Percentiles rank a stretch among this genome's conserved stretches.
Conservation (phyloP, 2,888 invertebrate species). For the Incurvaria masculella region DNA sequence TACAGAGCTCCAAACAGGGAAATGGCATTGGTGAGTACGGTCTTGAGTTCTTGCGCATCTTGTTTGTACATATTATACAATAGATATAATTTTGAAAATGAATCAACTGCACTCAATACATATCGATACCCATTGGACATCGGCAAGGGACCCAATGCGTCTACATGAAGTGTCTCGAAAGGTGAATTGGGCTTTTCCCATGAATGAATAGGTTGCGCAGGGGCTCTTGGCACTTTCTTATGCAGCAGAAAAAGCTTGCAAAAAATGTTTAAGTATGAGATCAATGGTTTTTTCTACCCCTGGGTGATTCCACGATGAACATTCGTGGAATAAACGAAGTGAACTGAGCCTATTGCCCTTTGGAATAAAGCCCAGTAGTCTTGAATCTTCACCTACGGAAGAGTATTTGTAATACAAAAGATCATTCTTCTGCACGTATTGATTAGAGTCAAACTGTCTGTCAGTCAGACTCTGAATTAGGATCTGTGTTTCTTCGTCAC, state of each 20-base stretch:
- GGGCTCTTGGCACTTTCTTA: conserved; percentile 12
- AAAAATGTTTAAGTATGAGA: conserved; percentile 16
- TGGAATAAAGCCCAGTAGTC: conserved; percentile 17
- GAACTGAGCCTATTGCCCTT: conserved; percentile 20
- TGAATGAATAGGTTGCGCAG: conserved; percentile 12
- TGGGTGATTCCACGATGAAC: too few species aligned
- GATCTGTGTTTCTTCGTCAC: conserved; percentile 16
- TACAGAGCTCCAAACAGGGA: conserved; percentile 17
- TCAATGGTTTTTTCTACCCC: conserved; percentile 13
- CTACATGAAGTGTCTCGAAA: conserved; percentile 16
- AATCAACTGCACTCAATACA: conserved; percentile 16
- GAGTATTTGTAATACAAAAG: conserved; percentile 11
- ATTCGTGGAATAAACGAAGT: conserved; percentile 18
- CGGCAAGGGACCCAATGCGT: too few species aligned
- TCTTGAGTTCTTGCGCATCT: conserved; percentile 16
- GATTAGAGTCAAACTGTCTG: conserved; percentile 15
- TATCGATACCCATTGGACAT: conserved; percentile 13
- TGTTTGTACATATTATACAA: conserved; percentile 16
- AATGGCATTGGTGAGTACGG: conserved; percentile 5
- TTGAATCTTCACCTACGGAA: conserved; percentile 13
- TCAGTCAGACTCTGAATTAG: conserved; percentile 15
- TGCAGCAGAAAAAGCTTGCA: conserved; percentile 14
- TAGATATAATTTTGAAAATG: conserved; percentile 17
- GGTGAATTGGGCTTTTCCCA: conserved; percentile 16
- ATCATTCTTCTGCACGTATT: conserved; percentile 11